These are phyloP conservation scores for Perithous albicinctus DNA, from an alignment of 2,888 invertebrate species.

Conservation along the genomic window DNA sequence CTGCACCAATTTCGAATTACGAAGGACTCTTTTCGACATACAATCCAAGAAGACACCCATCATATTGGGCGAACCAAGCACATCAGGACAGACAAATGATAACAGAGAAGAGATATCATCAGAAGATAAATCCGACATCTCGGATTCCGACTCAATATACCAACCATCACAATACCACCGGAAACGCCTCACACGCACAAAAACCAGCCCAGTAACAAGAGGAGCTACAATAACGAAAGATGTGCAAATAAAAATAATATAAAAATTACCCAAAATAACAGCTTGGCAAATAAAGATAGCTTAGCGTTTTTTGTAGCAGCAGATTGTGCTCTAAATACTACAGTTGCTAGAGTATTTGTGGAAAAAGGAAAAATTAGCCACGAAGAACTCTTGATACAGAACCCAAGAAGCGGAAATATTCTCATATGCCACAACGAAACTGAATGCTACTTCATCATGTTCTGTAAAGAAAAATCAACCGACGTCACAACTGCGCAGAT, in stretches of 20 bases:
- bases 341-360: not conserved
- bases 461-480: slow-evolving; percentile 1
- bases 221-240: too few species aligned
- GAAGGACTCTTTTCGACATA: too few species aligned
- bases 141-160: too few species aligned
- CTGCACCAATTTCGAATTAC: too few species aligned
- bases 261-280: not conserved
- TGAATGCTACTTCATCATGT: not conserved
- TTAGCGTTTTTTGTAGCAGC: slow-evolving; percentile 16
- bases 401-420: not conserved
- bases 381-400: not conserved
- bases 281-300: slow-evolving; percentile 2
- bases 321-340: slow-evolving; percentile 1
- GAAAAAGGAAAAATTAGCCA: not conserved
- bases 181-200: too few species aligned
- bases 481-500: slow-evolving; percentile 5
- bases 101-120: too few species aligned
- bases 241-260: not conserved
- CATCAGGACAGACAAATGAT: too few species aligned
- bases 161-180: too few species aligned
- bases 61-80: too few species aligned
- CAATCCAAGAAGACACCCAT: too few species aligned
- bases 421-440: not conserved
- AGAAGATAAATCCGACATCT: too few species aligned
- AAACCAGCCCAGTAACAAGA: too few species aligned